Evolutionary conservation across 2,888 invertebrate species (phyloP).

Genomic region (Acrobasis suavella): DNA sequence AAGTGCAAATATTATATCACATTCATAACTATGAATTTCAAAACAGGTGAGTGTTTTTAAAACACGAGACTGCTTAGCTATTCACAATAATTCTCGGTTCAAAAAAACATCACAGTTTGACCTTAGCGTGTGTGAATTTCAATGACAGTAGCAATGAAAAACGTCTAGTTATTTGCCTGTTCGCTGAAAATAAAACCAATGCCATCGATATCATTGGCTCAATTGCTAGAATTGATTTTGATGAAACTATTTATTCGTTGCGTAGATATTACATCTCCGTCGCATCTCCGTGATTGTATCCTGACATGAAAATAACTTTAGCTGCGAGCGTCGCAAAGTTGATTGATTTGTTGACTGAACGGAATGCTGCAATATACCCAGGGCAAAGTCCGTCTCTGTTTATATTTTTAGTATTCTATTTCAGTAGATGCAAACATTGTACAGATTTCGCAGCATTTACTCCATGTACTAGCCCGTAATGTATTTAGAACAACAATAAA

Average conservation of each 20-base stretch:
- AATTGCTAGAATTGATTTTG: constrained; percentile 18
- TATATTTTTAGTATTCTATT: constrained; percentile 41
- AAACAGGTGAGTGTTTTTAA: constrained; percentile 4
- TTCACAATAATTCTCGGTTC: neutral
- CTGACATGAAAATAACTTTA: constrained; percentile 5
- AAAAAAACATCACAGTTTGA: neutral
- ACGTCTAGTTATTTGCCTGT: neutral
- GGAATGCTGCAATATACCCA: constrained; percentile 24
- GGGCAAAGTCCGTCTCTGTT: constrained; percentile 56
- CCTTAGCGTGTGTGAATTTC: neutral
- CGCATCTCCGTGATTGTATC: constrained; percentile 6
- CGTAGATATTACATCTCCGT: constrained; percentile 5
- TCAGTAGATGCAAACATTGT: constrained; percentile 29
- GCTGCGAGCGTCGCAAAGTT: neutral
- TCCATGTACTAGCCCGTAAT: neutral
- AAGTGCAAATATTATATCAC: constrained; percentile 37
- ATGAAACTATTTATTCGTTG: constrained; percentile 4
- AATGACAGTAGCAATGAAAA: neutral
- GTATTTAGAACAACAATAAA: constrained; percentile 1
- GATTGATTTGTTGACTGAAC: constrained; percentile 50
- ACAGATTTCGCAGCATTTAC: constrained; percentile 2
- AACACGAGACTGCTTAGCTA: neutral
- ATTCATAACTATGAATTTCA: constrained; percentile 17
- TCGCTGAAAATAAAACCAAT: constrained; percentile 1
- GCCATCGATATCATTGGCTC: constrained; percentile 7